Conservation (phyloP, 92 coral and sea anemone genomes). For the Micromussa lordhowensis region DNA sequence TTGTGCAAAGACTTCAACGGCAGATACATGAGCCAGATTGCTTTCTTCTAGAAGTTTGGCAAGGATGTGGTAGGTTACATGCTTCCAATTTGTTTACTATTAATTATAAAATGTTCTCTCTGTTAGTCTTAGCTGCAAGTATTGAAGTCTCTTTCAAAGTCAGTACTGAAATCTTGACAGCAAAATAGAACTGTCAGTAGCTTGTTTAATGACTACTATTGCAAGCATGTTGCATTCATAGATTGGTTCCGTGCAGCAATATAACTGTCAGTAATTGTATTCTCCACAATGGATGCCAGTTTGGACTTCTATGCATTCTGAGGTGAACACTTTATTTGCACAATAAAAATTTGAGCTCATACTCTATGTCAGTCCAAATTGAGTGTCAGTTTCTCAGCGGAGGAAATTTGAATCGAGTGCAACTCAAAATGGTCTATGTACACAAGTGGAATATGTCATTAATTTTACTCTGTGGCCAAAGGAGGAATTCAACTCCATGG, state of each 20-base stretch:
- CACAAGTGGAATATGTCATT: not conserved
- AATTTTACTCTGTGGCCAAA: not conserved
- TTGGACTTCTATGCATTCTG: not conserved
- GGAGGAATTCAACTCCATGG: not conserved
- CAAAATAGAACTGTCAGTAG: not conserved
- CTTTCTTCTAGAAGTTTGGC: conserved; percentile 96
- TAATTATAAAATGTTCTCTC: not conserved
- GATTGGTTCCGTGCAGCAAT: not conserved
- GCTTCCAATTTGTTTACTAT: not conserved
- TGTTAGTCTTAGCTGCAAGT: not conserved
- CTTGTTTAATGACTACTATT: not conserved
- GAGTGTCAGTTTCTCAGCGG: too few species aligned
- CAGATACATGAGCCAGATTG: conserved; percentile 77
- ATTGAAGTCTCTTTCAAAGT: not conserved
- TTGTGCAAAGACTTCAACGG: conserved; percentile 82
- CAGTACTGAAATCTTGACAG: not conserved
- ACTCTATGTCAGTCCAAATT: not conserved
- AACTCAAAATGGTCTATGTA: not conserved
- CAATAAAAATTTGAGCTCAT: not conserved
- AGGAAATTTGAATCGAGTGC: not conserved
- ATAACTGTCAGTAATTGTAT: not conserved
- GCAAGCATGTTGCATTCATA: not conserved
- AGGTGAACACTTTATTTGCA: not conserved
- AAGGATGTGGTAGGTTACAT: conserved; percentile 93
- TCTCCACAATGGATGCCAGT: not conserved